phyloP scores from a whole-genome alignment of 2,797 vertebrate genomes.

The Gila robusta region DNA sequence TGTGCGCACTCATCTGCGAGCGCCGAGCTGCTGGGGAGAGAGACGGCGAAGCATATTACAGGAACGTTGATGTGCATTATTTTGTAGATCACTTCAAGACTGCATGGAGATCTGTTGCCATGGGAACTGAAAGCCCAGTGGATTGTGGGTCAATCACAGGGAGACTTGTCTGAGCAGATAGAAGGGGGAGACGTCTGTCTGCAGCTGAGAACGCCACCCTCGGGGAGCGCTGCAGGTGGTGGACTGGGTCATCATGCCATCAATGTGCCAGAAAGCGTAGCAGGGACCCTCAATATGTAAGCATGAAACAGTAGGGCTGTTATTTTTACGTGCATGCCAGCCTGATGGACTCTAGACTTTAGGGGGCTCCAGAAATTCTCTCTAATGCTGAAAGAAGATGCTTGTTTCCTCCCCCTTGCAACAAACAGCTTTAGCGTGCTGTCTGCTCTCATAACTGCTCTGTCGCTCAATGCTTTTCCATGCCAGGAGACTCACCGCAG shows the following conservation, averaged over 20 bases:
- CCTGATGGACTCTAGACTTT: slow-evolving; percentile 39
- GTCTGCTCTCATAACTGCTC: slow-evolving; percentile 58
- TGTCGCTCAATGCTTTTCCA: slow-evolving; percentile 62
- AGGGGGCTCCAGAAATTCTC: slow-evolving; percentile 50
- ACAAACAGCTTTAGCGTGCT: slow-evolving; percentile 52
- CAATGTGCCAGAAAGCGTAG: slow-evolving; percentile 65
- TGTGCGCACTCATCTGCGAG: slow-evolving; percentile 39
- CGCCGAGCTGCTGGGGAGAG: slow-evolving; percentile 55
- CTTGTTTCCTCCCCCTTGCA: slow-evolving; percentile 53
- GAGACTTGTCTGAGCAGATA: slow-evolving; percentile 62
- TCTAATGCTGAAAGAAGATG: slow-evolving; percentile 57
- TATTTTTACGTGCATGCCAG: slow-evolving; percentile 50
- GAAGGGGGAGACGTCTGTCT: slow-evolving; percentile 56
- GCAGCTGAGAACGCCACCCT: slow-evolving; percentile 59
- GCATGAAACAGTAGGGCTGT: slow-evolving; percentile 47
- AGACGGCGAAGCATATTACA: slow-evolving; percentile 50
- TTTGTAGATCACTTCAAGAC: slow-evolving; percentile 65
- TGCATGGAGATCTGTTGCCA: slow-evolving; percentile 65
- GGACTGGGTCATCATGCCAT: slow-evolving; percentile 62
- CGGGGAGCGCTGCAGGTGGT: slow-evolving; percentile 59
- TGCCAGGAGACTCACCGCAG: slow-evolving; percentile 61
- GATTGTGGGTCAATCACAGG: slow-evolving; percentile 67
- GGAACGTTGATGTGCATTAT: slow-evolving; percentile 64
- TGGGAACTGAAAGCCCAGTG: slow-evolving; percentile 67
- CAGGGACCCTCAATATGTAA: slow-evolving; percentile 54